Evolutionary conservation across 1,140 invertebrate genomes (phyloP).

Genomic region (Listronotus bonariensis): DNA sequence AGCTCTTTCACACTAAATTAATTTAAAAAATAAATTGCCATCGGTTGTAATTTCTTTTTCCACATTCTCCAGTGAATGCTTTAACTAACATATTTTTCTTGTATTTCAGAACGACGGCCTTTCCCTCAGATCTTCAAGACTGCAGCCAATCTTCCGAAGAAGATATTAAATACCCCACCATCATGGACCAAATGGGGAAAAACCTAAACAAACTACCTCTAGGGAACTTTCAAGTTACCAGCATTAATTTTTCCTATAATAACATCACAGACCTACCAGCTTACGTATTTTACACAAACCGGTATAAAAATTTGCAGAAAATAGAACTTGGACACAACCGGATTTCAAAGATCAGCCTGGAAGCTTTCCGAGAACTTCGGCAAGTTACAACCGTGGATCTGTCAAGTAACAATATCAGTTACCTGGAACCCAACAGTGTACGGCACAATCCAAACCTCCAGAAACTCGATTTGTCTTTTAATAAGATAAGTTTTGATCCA

Average conservation of each 20-base stretch:
- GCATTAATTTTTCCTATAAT: conserved; percentile 50
- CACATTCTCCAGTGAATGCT: neutral
- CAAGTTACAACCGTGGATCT: conserved; percentile 71
- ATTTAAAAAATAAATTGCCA: no score
- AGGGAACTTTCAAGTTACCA: conserved; percentile 34
- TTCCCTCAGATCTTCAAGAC: neutral
- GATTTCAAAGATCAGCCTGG: conserved; percentile 41
- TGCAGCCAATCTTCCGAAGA: neutral
- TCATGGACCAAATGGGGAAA: conserved; percentile 39
- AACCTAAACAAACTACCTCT: conserved; percentile 42
- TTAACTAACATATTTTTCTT: neutral
- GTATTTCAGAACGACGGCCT: neutral
- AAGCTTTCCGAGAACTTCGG: conserved; percentile 65
- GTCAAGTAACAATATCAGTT: conserved; percentile 64
- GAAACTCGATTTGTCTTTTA: conserved; percentile 62
- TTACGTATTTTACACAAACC: conserved; percentile 44
- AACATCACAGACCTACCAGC: conserved; percentile 39
- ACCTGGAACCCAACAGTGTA: conserved; percentile 64
- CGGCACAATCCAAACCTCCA: conserved; percentile 59
- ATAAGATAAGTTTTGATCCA: conserved; percentile 56
- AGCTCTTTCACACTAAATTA: no score
- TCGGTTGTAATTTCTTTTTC: neutral
- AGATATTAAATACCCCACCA: neutral
- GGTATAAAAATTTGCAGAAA: conserved; percentile 41
- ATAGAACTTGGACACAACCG: conserved; percentile 48